Base-by-base conservation (phyloP, 2,797 vertebrate genomes). In the Muscicapa comitata region DNA sequence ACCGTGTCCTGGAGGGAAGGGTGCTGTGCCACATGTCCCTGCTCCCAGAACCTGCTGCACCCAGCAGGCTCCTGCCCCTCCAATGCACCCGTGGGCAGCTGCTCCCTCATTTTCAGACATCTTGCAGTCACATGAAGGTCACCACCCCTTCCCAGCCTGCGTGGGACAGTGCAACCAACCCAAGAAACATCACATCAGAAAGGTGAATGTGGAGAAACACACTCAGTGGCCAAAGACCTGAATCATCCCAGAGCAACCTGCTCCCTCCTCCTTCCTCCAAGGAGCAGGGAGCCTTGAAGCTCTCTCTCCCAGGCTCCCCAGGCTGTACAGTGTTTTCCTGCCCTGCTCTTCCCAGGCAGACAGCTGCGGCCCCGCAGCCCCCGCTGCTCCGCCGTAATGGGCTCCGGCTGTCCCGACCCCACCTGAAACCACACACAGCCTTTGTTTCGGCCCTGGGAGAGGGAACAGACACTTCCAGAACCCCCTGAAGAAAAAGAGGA, bases 341-440 rank as follows among this genome's bases (percentile, higher is more conserved):
- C 88, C 75, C 78, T 20, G 66, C 65, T 82, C 42, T 33, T 45
- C 68, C 66, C 26, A 2, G 11, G 63, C 58, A 28, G 50, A 45
- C 93, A 91, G 86, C 94, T 74, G 94, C 23, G 9, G 74, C 13
- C 25, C 48, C 31, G 48, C 88, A 93, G 90, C 85, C 76, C 55
- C 85, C 9, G 23, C 92, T 73, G 87, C 92, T 73, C 62, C 1
- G 0, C 57, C 1, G 0, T 83, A 91, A 94, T 42, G 58, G 66
- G 70, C 84, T 94, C 95, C 48, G n/a, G 87, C 87, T 89, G 93
- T 45, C 89, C 67, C 7, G 7, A 50, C 79, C 75, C 84, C 96
- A 96, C 95, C 96, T 97, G 97, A 95, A 97, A 95, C 92, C 96
- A 97, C 95, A 95, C 94, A 90, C 81, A 78, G 77, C 93, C 70